A percentile compares a stretch with the other conserved stretches of the same genome.
These are phyloP conservation scores for Cryptophagus acutangulus DNA, from an alignment of 2,888 invertebrate species.

Conservation along the genomic window DNA sequence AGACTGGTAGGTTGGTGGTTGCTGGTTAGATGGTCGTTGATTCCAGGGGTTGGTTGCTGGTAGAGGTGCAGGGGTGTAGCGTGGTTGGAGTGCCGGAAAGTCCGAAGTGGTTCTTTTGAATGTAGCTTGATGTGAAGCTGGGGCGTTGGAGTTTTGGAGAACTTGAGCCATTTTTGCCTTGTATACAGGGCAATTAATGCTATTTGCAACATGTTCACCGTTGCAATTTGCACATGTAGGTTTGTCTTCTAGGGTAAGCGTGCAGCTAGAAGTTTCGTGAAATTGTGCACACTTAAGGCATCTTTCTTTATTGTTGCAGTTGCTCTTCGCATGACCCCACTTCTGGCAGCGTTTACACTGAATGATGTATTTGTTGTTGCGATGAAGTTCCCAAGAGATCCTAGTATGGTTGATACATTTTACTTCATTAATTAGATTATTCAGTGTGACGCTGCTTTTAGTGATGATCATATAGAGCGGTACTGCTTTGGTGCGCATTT, in stretches of 20 bases:
- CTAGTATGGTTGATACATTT: slow-evolving; percentile 2
- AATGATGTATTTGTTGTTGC: not conserved
- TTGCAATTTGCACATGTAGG: slow-evolving; percentile 3
- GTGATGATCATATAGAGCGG: not conserved
- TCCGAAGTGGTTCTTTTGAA: too few relatives aligned
- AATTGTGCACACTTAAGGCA: slow-evolving; percentile 7
- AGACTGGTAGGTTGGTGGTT: too few relatives aligned
- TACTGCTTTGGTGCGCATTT: not conserved
- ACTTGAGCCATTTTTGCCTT: too few relatives aligned
- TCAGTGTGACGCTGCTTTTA: not conserved
- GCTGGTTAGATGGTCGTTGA: too few relatives aligned
- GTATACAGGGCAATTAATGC: not conserved
- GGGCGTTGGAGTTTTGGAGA: too few relatives aligned
- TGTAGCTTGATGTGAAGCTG: too few relatives aligned
- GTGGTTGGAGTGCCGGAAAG: too few relatives aligned
- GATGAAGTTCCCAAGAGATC: not conserved
- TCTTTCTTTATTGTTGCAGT: not conserved
- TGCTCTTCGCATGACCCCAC: slow-evolving; percentile 6
- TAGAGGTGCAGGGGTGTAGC: too few relatives aligned
- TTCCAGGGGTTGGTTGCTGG: too few relatives aligned
- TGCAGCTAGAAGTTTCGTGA: not conserved
- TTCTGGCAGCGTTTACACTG: slow-evolving; percentile 8
- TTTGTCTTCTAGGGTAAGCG: not conserved
- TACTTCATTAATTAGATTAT: not conserved
- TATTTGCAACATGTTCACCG: not conserved